phyloP scores from a whole-genome alignment of 2,888 invertebrate species.

The Plemyria rubiginata region DNA sequence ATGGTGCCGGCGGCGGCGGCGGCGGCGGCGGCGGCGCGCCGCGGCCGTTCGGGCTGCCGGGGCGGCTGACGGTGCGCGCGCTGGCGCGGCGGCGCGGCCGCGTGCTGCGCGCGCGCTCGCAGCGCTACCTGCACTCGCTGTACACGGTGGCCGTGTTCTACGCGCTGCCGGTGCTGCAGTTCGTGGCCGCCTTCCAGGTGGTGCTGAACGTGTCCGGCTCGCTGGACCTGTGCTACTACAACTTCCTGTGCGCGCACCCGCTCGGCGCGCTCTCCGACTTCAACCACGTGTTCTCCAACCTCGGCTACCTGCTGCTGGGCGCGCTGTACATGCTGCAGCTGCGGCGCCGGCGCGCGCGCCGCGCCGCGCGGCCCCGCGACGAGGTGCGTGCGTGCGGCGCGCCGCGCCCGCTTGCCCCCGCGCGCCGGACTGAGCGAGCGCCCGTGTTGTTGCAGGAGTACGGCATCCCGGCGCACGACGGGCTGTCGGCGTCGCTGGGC shows the following conservation, averaged over 20 bases:
- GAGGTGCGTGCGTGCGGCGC: slow-evolving; percentile 51
- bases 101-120: slow-evolving; percentile 77
- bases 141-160: slow-evolving; percentile 94
- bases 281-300: slow-evolving; percentile 94
- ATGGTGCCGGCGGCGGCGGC: too few relatives aligned
- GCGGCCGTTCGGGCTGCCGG: slow-evolving; percentile 74
- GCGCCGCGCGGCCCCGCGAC: slow-evolving; percentile 55
- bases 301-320: slow-evolving; percentile 93
- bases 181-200: slow-evolving; percentile 92
- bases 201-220: slow-evolving; percentile 93
- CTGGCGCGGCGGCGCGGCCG: slow-evolving; percentile 67
- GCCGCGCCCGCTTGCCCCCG: too few relatives aligned
- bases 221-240: slow-evolving; percentile 96
- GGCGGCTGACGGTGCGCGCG: slow-evolving; percentile 71
- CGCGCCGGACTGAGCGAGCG: too few relatives aligned
- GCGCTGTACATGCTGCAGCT: slow-evolving; percentile 91
- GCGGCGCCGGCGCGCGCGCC: slow-evolving; percentile 58
- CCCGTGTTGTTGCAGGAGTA: slow-evolving; percentile 85
- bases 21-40: not conserved
- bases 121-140: slow-evolving; percentile 86
- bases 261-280: slow-evolving; percentile 90
- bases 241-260: slow-evolving; percentile 94
- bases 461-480: slow-evolving; percentile 93
- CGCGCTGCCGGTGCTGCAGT: slow-evolving; percentile 93
- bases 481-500: slow-evolving; percentile 94